Evolutionary conservation across 64 coral and sea anemone species (phyloP), one percentile per base, ranked within the genome.

Genomic region (Montipora cactus): DNA sequence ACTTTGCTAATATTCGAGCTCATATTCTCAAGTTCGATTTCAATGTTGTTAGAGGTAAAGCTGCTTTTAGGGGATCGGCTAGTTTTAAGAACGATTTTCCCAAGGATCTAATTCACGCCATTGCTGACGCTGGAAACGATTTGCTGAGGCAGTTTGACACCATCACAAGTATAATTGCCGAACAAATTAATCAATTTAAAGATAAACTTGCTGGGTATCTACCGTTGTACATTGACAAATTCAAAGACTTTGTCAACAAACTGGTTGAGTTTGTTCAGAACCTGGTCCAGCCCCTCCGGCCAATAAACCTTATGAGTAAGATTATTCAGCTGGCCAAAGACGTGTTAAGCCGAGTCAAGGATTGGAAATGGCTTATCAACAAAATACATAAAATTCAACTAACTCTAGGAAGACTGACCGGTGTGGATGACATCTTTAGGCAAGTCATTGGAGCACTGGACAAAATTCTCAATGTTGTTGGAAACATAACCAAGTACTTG

Each of bases 61-160:
- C 97, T n/a, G 97, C 97, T 7, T 99, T 99, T 59, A 99, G 92
- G 83, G 95, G 89, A 37, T 87, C 97, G 6, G 97, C 97, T 19
- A 96, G 97, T 75, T 98, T 96, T 19, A 98, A 98, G 79, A 98
- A 98, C 47, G 97, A 98, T 80, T 92, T 98, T 51, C 97, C 97
- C 16, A 98, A 98, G 67, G 97, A 98, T 71, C 92, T 98, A 25
- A 98, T 98, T 61, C 95, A 98, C 13, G 76, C 80, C 10, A 82
- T 96, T 62, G 86, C 97, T 10, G 95, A 98, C 58, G 89, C 90
- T 48, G 94, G 92, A 9, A 94, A 98, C 87, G 95, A 96, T 71
- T 16, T 98, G 88, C 44, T 98, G 9, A 90, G 89, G 5, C 75
- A 76, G 19, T 89, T 87, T 12, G 97, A 95, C 74, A 81, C 88